These are phyloP conservation scores for Neria commutata DNA, from an alignment of 2,888 invertebrate genomes.

Conservation along the genomic window DNA sequence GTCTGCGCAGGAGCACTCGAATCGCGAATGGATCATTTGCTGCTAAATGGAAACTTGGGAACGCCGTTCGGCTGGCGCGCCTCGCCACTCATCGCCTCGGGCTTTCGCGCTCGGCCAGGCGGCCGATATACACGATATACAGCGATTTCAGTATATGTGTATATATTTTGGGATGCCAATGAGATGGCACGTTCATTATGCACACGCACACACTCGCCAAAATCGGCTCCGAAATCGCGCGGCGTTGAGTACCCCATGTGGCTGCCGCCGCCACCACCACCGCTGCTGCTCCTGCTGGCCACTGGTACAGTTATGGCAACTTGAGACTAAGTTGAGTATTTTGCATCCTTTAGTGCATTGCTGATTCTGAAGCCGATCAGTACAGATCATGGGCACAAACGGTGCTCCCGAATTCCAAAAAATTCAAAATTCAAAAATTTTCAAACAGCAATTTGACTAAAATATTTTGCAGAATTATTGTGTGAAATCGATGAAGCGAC, in stretches of 20 bases:
- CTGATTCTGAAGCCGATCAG: slow-evolving; percentile 61
- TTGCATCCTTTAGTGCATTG: slow-evolving; percentile 64
- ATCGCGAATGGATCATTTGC: slow-evolving; percentile 36
- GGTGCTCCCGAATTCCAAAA: slow-evolving; percentile 3
- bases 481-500: too few species aligned
- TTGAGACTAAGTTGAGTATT: slow-evolving; percentile 57
- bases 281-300: slow-evolving; percentile 30
- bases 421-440: slow-evolving; percentile 7
- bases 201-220: slow-evolving; percentile 6
- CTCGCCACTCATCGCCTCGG: too few species aligned
- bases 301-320: slow-evolving; percentile 37
- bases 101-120: not conserved
- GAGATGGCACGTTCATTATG: slow-evolving; percentile 9
- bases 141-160: not conserved
- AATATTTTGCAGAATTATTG: too few species aligned
- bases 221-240: not conserved
- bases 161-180: slow-evolving; percentile 18
- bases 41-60: slow-evolving; percentile 33
- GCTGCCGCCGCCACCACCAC: slow-evolving; percentile 28
- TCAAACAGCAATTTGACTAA: not conserved
- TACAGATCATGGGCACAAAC: slow-evolving; percentile 45
- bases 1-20: slow-evolving; percentile 43
- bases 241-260: slow-evolving; percentile 3
- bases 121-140: not conserved
- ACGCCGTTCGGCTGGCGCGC: slow-evolving; percentile 4